Base-by-base conservation (phyloP, 1,140 invertebrate genomes). In the Anastrepha ludens region DNA sequence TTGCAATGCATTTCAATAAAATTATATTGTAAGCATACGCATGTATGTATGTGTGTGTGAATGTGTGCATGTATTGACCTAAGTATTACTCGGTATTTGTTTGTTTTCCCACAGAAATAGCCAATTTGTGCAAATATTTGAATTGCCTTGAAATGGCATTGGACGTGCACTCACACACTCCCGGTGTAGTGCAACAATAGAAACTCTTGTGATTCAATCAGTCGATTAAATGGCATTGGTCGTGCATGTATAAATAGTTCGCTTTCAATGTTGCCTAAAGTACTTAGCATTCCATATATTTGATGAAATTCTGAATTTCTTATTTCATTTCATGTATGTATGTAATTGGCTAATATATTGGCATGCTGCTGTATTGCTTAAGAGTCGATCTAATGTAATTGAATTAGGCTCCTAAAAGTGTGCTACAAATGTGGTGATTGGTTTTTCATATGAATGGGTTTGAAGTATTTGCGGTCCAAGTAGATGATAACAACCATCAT, bases 61-160 rank as follows among this genome's bases (percentile, higher is more conserved):
- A 67, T 41, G 39, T 74, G 41, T 74, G 67, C 67, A 74, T 11
- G 44, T 74, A 74, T 74, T 47, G 44, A 67, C 39, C 39, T 74
- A 44, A 2, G 41, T 44, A 74, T 74, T 47, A 47, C 41, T 47
- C 17, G 15, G 13, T 74, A 74, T 47, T 74, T 47, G 41, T 47
- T 74, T 74, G 41, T 39, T 74, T 47, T 47, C 13, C 67, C 67
- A n/a, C 67, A 74, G 29, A 74, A 74, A 74, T 74, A 41, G 39
- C 67, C 67, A 74, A 74, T 74, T 74, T 74, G 67, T 47, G 67
- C 41, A 74, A 74, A 74, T 74, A 74, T 74, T 74, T 74, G 67
- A 44, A 44, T 74, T 41, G 67, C 67, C 67, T 74, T 74, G 11
- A 74, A 74, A 41, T 74, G 41, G 39, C 39, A 39, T 6, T 44